A percentile compares a stretch with the other conserved stretches of the same genome.
Conservation (phyloP, 2,113 vertebrate genomes). For the Charina bottae region DNA sequence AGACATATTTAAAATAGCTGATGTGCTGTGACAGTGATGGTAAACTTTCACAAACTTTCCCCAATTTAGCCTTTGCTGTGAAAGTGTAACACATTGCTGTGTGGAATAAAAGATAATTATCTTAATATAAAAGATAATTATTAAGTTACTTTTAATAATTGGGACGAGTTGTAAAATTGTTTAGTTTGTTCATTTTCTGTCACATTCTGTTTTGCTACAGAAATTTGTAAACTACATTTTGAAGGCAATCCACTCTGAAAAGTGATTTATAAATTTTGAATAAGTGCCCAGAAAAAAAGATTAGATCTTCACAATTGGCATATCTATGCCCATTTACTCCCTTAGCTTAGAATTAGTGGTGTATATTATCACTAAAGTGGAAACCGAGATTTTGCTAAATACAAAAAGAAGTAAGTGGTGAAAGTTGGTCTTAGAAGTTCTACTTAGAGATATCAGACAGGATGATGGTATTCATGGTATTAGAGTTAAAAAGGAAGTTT, state of each 20-base stretch:
- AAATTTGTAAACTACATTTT: constrained; percentile 32
- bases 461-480: no score
- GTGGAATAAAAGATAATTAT: background rate
- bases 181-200: background rate
- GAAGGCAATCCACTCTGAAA: background rate
- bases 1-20: background rate
- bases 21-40: background rate
- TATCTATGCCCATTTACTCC: background rate
- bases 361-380: constrained; percentile 9
- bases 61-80: background rate
- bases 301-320: background rate
- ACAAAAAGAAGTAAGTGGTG: background rate
- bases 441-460: no score
- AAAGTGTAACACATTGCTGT: background rate
- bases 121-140: background rate
- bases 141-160: background rate
- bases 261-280: background rate
- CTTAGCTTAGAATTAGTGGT: background rate
- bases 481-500: no score
- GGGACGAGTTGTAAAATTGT: background rate
- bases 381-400: background rate
- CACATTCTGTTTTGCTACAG: background rate
- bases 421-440: no score
- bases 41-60: background rate
- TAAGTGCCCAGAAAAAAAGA: background rate